These are phyloP conservation scores for Propithecus coquereli DNA, from an alignment of 2,113 vertebrate species.

Conservation along the genomic window DNA sequence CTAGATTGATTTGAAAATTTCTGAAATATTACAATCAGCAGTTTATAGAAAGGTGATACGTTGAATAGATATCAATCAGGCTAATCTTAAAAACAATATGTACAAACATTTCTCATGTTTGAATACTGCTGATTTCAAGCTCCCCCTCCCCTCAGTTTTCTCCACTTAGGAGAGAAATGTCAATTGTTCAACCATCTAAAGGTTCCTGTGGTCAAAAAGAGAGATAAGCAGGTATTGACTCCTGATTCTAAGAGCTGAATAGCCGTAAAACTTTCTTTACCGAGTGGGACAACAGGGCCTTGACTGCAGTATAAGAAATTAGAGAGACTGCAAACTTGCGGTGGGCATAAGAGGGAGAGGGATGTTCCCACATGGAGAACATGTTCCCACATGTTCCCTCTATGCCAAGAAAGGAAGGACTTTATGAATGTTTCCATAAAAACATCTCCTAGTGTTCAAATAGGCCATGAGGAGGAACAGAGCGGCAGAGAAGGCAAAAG, in stretches of 20 bases:
- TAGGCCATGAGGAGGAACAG: neutral
- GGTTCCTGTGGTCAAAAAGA: neutral
- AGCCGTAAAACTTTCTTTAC: neutral
- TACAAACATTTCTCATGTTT: neutral
- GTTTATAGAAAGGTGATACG: neutral
- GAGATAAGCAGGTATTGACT: neutral
- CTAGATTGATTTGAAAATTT: neutral
- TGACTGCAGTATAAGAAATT: neutral
- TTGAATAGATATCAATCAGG: neutral
- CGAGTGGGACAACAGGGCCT: neutral
- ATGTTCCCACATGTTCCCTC: too few relatives aligned
- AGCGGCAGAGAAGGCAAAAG: neutral
- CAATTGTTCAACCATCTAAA: neutral
- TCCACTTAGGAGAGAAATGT: neutral
- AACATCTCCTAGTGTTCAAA: neutral
- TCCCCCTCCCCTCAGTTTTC: too few relatives aligned
- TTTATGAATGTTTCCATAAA: neutral
- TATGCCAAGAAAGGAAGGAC: neutral
- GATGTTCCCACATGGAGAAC: neutral
- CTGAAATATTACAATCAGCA: neutral
- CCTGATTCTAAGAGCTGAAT: neutral
- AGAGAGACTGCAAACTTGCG: neutral
- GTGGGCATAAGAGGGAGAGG: too few relatives aligned
- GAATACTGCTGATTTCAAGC: too few relatives aligned
- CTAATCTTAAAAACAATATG: neutral